phyloP scores from a whole-genome alignment of 2,113 vertebrate species.

The Paedocypris sp. region DNA sequence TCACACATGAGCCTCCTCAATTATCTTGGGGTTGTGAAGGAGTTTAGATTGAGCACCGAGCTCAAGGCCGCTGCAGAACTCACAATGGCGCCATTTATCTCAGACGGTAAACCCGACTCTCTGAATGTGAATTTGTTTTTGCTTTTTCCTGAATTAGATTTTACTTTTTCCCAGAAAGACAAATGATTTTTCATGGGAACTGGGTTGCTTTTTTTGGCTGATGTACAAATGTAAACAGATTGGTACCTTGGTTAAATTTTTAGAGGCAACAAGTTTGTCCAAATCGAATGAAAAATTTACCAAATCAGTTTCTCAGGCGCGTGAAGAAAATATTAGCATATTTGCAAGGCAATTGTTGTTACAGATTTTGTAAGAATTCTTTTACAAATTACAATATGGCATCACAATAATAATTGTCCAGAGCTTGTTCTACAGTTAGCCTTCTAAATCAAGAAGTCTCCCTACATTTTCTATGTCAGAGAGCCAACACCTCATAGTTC shows the following conservation, averaged over 20 bases:
- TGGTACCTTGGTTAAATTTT: too few relatives aligned
- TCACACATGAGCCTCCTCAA: conserved; percentile 33
- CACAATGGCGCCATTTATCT: conserved; percentile 12
- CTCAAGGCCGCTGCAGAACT: not conserved
- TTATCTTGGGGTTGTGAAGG: conserved; percentile 26
- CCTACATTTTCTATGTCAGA: not conserved
- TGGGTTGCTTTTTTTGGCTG: not conserved
- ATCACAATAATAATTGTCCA: too few relatives aligned
- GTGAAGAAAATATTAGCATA: too few relatives aligned
- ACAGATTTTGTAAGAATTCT: too few relatives aligned
- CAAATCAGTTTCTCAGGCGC: too few relatives aligned
- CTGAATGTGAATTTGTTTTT: conserved; percentile 11
- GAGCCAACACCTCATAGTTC: not conserved
- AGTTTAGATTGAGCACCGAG: conserved; percentile 16
- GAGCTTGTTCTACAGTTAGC: not conserved
- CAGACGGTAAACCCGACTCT: not conserved
- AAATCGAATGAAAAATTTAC: too few relatives aligned
- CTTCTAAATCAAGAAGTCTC: not conserved
- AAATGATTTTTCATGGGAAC: not conserved
- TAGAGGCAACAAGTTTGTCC: too few relatives aligned
- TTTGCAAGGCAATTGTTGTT: too few relatives aligned
- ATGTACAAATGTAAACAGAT: too few relatives aligned
- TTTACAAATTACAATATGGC: too few relatives aligned
- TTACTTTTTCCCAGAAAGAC: too few relatives aligned
- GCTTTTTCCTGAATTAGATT: conserved; percentile 14